A percentile compares a stretch with the other conserved stretches of the same genome.
These are phyloP conservation scores for Microtus obscurus DNA, from an alignment of 2,797 vertebrate genomes.

Conservation along the genomic window DNA sequence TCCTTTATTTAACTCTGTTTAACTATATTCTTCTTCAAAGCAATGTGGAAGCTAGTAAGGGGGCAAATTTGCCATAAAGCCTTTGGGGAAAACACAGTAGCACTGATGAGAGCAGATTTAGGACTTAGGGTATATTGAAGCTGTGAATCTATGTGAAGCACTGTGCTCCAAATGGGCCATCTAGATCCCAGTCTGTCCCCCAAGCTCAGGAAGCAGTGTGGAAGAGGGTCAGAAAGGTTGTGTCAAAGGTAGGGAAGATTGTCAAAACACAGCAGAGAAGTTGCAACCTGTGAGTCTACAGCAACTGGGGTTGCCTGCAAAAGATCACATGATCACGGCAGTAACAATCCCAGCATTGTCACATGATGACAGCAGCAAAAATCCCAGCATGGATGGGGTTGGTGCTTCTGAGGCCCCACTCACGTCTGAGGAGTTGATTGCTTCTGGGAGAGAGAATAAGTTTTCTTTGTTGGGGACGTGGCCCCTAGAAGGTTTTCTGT, in stretches of 20 bases:
- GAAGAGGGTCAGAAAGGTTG: neutral
- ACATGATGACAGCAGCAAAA: no score
- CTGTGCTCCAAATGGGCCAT: neutral
- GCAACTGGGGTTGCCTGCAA: neutral
- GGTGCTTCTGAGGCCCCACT: neutral
- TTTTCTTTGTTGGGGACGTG: neutral
- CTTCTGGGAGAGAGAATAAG: neutral
- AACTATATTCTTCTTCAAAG: conserved; percentile 42
- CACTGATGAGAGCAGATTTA: neutral
- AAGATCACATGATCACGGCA: neutral
- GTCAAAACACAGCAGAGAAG: neutral
- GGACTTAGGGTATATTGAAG: conserved; percentile 3
- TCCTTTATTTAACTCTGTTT: neutral
- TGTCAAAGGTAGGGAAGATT: no score
- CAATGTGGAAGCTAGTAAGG: neutral
- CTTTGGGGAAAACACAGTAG: neutral
- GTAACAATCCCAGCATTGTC: neutral
- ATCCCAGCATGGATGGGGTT: neutral
- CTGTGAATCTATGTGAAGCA: neutral
- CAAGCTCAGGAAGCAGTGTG: neutral
- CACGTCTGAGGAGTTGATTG: neutral
- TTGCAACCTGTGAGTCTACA: neutral
- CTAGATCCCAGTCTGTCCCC: no score
- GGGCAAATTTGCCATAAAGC: neutral
- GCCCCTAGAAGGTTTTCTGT: neutral